phyloP scores from a whole-genome alignment of 2,113 vertebrate species.

The Platichthys flesus region DNA sequence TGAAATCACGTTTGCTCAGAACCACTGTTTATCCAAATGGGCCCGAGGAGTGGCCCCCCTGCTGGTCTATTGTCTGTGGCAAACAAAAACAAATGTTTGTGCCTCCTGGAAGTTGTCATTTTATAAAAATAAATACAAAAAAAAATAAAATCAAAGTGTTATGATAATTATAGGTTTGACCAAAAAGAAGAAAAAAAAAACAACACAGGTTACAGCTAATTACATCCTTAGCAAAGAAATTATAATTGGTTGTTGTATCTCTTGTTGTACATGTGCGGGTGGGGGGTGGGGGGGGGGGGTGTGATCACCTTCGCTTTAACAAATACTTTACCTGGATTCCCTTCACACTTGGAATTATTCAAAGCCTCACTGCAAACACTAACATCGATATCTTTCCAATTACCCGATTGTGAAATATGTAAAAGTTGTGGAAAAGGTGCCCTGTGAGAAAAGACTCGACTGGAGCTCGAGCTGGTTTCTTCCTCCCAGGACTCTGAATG shows the following conservation, averaged over 20 bases:
- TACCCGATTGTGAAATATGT: constrained; percentile 61
- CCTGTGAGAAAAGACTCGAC: constrained; percentile 31
- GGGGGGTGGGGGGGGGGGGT: background rate
- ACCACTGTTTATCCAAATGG: background rate
- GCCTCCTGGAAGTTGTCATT: no score
- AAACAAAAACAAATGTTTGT: no score
- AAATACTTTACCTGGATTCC: constrained; percentile 18
- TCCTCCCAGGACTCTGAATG: constrained; percentile 72
- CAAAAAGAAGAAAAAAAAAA: no score
- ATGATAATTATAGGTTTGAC: no score
- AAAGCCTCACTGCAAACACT: constrained; percentile 34
- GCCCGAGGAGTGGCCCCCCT: background rate
- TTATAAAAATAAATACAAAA: no score
- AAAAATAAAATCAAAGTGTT: no score
- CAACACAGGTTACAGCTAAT: no score
- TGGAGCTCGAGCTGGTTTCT: constrained; percentile 51
- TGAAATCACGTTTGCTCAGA: background rate
- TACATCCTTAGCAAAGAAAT: no score
- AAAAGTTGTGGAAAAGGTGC: constrained; percentile 64
- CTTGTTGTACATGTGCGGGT: background rate
- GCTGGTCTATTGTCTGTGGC: background rate
- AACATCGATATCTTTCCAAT: constrained; percentile 65
- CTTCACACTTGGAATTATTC: constrained; percentile 16
- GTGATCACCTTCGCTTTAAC: background rate
- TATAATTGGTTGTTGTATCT: background rate